Percentiles rank a stretch among this genome's conserved stretches.
Conservation (phyloP, 2,888 invertebrate genomes). For the Coleophora deauratella region DNA sequence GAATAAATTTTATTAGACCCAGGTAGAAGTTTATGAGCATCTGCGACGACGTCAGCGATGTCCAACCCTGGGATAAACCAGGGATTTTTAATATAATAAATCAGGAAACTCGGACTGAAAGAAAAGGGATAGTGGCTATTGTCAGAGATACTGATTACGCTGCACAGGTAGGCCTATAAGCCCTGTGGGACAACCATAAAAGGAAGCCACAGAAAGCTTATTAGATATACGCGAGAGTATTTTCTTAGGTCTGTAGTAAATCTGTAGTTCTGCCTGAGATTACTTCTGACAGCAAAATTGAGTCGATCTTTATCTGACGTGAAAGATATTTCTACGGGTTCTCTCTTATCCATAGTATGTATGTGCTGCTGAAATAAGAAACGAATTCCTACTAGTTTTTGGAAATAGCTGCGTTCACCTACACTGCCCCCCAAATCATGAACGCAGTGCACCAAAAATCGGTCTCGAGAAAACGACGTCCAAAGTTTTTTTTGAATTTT, state of each 20-base stretch:
- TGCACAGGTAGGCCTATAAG: neutral
- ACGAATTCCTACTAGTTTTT: too few species aligned
- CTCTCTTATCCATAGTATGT: too few species aligned
- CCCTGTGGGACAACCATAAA: neutral
- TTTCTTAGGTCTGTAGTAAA: neutral
- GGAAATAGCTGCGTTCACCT: too few species aligned
- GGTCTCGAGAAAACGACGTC: too few species aligned
- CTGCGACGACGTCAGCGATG: conserved; percentile 55
- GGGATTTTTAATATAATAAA: conserved; percentile 57
- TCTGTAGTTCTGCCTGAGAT: too few species aligned
- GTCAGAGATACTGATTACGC: neutral
- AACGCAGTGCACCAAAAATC: too few species aligned
- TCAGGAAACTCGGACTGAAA: conserved; percentile 19
- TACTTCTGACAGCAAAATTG: too few species aligned
- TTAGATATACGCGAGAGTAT: neutral
- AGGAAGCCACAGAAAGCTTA: neutral
- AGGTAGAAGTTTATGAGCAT: conserved; percentile 61
- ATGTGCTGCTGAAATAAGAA: too few species aligned
- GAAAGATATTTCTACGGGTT: too few species aligned
- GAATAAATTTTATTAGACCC: conserved; percentile 72
- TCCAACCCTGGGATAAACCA: conserved; percentile 40
- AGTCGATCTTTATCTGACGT: too few species aligned
- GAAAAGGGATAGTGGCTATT: neutral
- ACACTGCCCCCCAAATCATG: too few species aligned
- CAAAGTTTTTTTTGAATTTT: too few species aligned